These are phyloP conservation scores for Caerostris extrusa DNA, from an alignment of 1,140 invertebrate species.

Conservation along the genomic window DNA sequence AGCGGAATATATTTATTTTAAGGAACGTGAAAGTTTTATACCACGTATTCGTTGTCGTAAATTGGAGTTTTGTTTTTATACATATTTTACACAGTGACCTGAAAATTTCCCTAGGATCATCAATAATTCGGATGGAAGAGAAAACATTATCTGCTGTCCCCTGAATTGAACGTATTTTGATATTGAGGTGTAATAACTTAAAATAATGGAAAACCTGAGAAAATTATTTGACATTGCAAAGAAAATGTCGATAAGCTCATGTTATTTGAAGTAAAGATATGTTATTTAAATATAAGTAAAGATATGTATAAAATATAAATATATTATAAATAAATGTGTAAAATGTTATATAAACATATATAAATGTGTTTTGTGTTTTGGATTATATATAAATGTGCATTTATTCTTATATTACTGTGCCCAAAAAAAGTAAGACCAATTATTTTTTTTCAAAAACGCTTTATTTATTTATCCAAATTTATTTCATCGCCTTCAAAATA, in stretches of 20 bases:
- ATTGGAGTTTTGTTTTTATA: conserved; percentile 19
- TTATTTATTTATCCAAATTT: no score
- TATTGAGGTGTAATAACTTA: not conserved
- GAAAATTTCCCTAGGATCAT: not conserved
- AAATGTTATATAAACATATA: no score
- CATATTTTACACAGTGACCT: not conserved
- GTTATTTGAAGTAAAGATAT: not conserved
- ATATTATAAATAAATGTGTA: no score
- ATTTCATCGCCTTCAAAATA: no score
- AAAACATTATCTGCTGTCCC: not conserved
- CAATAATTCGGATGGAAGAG: conserved; percentile 1
- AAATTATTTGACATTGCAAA: not conserved
- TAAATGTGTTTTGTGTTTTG: no score
- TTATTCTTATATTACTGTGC: no score
- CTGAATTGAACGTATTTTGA: not conserved
- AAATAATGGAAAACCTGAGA: not conserved
- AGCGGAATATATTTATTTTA: conserved; percentile 42
- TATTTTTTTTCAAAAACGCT: no score
- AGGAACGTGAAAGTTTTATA: conserved; percentile 39
- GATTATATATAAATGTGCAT: no score
- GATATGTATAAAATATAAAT: no score
- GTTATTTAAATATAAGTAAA: not conserved
- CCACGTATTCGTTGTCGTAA: conserved; percentile 17
- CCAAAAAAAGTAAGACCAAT: no score
- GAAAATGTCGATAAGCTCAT: not conserved